Evolutionary conservation across 2,113 vertebrate species (phyloP), one percentile per base, ranked within the genome.

Genomic region (Etia nguti): DNA sequence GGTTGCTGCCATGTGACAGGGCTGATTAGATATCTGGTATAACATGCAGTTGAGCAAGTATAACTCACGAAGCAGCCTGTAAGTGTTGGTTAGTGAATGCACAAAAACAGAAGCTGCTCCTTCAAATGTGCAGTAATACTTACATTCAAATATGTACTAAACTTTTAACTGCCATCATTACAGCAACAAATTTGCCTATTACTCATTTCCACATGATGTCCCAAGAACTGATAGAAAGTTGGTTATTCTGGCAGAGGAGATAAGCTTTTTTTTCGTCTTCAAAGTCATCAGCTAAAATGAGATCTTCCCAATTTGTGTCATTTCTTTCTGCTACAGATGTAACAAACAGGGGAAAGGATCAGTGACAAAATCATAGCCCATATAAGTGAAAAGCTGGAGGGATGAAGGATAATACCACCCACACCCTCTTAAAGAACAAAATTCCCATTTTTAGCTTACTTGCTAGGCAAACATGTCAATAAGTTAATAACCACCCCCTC

Each of bases 31-130:
- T 43, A 41, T 24, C 62, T 70, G 7, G 62, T 9, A 43, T 70
- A 0, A 70, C 36, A 70, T 0, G 0, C 65, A 70, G 36, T 6
- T 43, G 65, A 70, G 43, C 65, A 43, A 12, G n/a, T 2, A n/a
- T 22, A 70, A 43, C 65, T 70, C 36, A 6, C 16, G 12, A 70
- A 70, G 65, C 62, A 22, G 34, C 62, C 6, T 0, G 0, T 68
- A 15, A 5, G 34, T 0, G 34, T 68, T 41, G 4, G 65, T 70
- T 70, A 10, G 65, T 6, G 65, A 24, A 70, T 24, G 36, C 36
- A 70, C 0, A 15, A 36, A 70, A 70, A 70, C 36, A 70, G 4
- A 70, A 43, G 62, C 62, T 70, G 36, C 0, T 1, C 20, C 62
- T 68, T 22, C 36, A 70, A 24, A 24, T 24, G 0, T 70, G n/a